Evolutionary conservation across 37 sponge, comb jelly and placozoan species (phyloP), one percentile per base, ranked within the genome.

Genomic region (Lycopodina hypogea): DNA sequence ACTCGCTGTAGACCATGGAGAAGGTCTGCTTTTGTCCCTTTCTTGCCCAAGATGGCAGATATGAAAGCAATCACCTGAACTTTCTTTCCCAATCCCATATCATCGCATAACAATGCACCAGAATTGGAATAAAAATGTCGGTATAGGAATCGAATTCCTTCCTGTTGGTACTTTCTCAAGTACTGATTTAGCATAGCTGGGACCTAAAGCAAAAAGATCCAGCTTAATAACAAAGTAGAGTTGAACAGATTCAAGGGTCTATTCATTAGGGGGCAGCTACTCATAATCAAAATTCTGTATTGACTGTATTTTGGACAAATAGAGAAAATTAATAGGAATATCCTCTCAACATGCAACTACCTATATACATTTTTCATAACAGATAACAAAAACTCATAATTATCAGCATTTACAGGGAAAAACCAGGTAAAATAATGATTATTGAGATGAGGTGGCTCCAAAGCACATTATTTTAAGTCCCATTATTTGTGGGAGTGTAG

Each of bases 51-150:
- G 7, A 88, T 59, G 4, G 89, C 83, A 69, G 57, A 34, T 41
- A 88, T 59, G 57, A 88, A 83, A 4, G 83, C 89, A 23, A 87
- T 60, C 48, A 86, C 81, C 74, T 92, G 92, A 26, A 92, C 76
- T 19, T 82, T 92, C 79, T 92, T 92, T 9, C 92, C 92, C 40
- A 92, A 80, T 17, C 92, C 92, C 88, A 87, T 87, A 57, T 92
- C 92, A 80, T 92, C 92, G 42, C 92, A 88, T 9, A 92, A 74
- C 21, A 71, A 56, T 21, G 65, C 82, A 32, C 74, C 74, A 38
- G 77, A 34, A 53, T 68, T n/a, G 30, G 33, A 19, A 0, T 37
- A 45, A 48, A 52, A 88, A 34, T 48, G 79, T 6, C 57, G 37
- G 38, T 83, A 83, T 21, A 88, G 41, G 60, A 88, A 88, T 53